Evolutionary conservation across 2,888 invertebrate genomes (phyloP).

Genomic region (Acronicta alni): DNA sequence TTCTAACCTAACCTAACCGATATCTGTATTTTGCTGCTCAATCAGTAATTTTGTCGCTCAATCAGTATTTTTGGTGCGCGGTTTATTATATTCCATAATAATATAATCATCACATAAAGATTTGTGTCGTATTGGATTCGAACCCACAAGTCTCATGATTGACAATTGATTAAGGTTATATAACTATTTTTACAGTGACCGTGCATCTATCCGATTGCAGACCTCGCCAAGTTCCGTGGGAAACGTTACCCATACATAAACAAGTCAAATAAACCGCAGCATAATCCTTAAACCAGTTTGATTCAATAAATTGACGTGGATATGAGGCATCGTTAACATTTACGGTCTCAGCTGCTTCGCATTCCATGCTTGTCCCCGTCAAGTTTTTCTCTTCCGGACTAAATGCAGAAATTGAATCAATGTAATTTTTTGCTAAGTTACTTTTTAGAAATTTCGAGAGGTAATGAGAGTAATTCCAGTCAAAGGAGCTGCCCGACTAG

Average conservation of each 20-base stretch:
- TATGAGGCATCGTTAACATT: conserved; percentile 49
- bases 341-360: conserved; percentile 36
- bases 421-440: conserved; percentile 2
- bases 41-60: too few species aligned
- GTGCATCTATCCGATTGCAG: not conserved
- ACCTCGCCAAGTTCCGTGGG: conserved; percentile 21
- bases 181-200: not conserved
- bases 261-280: conserved; percentile 20
- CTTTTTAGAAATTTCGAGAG: too few species aligned
- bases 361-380: conserved; percentile 27
- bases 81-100: too few species aligned
- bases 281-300: conserved; percentile 43
- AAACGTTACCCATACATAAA: conserved; percentile 27
- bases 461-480: too few species aligned
- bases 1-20: too few species aligned
- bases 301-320: conserved; percentile 39
- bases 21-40: too few species aligned
- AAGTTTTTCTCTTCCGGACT: conserved; percentile 46
- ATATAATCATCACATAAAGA: too few species aligned
- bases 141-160: too few species aligned
- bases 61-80: too few species aligned
- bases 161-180: too few species aligned
- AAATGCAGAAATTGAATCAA: not conserved
- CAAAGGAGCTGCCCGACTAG: too few species aligned
- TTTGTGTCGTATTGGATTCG: too few species aligned